Percentiles rank a stretch among this genome's conserved stretches.
Evolutionary conservation across 2,888 invertebrate species (phyloP).

Genomic region (Melanotus villosus): DNA sequence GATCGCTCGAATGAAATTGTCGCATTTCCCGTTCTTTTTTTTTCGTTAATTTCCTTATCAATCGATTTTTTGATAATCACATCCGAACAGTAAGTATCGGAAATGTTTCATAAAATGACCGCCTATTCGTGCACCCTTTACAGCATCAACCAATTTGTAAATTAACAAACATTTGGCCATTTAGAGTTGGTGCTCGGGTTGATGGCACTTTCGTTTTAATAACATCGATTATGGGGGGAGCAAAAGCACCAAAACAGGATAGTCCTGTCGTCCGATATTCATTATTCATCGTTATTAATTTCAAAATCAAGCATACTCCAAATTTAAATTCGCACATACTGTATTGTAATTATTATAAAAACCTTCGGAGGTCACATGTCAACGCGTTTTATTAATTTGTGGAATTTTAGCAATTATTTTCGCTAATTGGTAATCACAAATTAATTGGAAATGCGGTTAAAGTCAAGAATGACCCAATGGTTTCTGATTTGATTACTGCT

Average conservation of each 20-base stretch:
- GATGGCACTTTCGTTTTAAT: constrained; percentile 19
- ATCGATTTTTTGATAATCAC: background rate
- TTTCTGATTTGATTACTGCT: too few relatives aligned
- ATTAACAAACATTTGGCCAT: constrained; percentile 22
- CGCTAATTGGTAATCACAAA: background rate
- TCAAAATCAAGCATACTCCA: constrained; percentile 13
- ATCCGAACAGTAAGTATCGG: background rate
- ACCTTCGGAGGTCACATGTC: background rate
- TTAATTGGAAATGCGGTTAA: background rate
- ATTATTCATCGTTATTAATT: constrained; percentile 21
- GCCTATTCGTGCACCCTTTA: background rate
- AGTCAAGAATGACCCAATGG: too few relatives aligned
- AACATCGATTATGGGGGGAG: constrained; percentile 18
- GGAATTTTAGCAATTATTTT: background rate
- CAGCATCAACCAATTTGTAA: constrained; percentile 11
- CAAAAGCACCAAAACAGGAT: constrained; percentile 15
- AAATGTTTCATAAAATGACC: constrained; percentile 5
- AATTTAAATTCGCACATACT: constrained; percentile 6
- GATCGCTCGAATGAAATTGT: too few relatives aligned
- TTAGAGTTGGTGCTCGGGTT: constrained; percentile 7
- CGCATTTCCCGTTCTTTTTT: too few relatives aligned
- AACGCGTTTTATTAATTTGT: background rate
- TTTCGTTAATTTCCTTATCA: too few relatives aligned
- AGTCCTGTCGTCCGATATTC: constrained; percentile 7
- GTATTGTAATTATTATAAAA: background rate